Conservation (phyloP, 1,140 invertebrate species). For the Cheumatopsyche charites region DNA sequence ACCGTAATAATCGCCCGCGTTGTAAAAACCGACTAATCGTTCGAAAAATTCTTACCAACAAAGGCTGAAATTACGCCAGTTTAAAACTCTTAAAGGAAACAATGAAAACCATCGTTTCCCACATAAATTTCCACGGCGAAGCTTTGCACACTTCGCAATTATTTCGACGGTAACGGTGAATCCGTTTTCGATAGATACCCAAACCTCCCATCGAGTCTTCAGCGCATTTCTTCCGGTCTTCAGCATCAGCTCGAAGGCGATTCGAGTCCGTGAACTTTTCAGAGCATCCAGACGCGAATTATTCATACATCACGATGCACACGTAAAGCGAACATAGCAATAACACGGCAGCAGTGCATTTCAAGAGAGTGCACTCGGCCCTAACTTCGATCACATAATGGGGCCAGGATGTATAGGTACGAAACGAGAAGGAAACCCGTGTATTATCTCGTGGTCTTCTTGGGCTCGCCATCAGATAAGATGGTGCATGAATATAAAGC, state of each 20-base stretch:
- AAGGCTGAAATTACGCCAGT: not conserved
- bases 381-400: slow-evolving; percentile 13
- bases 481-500: slow-evolving; percentile 28
- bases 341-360: not conserved
- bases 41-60: not conserved
- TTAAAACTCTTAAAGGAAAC: slow-evolving; percentile 12
- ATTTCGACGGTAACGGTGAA: not conserved
- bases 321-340: not conserved
- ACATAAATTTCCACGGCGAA: not conserved
- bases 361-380: not conserved
- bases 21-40: not conserved
- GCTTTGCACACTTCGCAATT: not conserved
- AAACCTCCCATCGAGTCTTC: too few relatives aligned
- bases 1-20: not conserved
- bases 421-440: not conserved
- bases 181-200: too few relatives aligned
- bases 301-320: too few relatives aligned
- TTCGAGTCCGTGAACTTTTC: too few relatives aligned
- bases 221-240: too few relatives aligned
- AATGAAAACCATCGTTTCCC: not conserved
- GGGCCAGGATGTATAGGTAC: not conserved
- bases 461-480: slow-evolving; percentile 26
- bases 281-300: too few relatives aligned
- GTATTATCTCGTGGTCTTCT: slow-evolving; percentile 29
- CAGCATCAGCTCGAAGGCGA: too few relatives aligned